Base-by-base conservation (phyloP, 2,113 vertebrate genomes). In the Brachionichthys hirsutus region DNA sequence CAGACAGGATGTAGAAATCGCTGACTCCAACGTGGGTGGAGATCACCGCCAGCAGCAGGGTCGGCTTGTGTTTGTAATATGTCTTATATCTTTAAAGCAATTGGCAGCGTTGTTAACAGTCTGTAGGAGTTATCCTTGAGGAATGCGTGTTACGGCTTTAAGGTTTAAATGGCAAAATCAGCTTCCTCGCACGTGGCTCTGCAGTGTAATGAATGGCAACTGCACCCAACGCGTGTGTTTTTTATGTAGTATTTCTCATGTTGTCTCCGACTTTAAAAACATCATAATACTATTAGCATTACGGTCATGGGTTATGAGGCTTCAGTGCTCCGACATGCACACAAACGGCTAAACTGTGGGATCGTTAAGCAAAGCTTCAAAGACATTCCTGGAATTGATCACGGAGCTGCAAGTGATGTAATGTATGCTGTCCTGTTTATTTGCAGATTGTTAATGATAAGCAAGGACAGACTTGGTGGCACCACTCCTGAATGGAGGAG, bases 401-500 rank as follows among this genome's bases (percentile, higher is more conserved):
- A 89, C 12, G 65, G 85, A 85, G 81, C 78, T 85, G 87, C 81
- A 79, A 89, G 84, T 90, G 88, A 87, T 88, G 85, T 88, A 87
- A 90, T 90, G 85, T 87, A 85, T 88, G 87, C 85, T 85, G 84
- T 85, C 84, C 83, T 90, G 88, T 88, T 89, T 89, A 90, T 89
- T 89, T 89, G 87, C 85, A 90, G 87, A 90, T 90, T 88, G 88
- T 86, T 89, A 89, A 88, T 89, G 87, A 89, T 90, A 89, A 89
- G 85, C 78, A 63, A 70, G 85, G 85, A 85, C 85, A 89, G 87
- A 90, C 88, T 89, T 61, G 76, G 85, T 85, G 88, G 88, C 88
- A 89, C 88, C 87, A 50, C 70, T 74, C 70, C 73, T 84, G 76
- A 82, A 84, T 82, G 77, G 81, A 63, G 61, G 54, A 84, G 73